These are phyloP conservation scores for Dendronephthya gigantea DNA, from an alignment of 64 coral and sea anemone genomes.

Conservation along the genomic window DNA sequence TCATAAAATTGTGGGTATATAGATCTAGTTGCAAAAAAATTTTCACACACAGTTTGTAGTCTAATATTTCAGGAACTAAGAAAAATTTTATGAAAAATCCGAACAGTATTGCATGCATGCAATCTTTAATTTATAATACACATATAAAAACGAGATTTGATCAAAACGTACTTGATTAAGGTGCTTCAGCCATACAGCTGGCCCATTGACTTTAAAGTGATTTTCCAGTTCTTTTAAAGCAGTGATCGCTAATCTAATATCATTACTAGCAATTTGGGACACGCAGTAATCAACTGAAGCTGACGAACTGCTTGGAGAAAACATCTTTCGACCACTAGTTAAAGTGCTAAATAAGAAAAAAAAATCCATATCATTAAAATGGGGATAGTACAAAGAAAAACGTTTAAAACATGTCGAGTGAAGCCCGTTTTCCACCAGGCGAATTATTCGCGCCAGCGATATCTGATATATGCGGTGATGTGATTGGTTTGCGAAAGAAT, in stretches of 20 bases:
- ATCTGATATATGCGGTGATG: too few species aligned
- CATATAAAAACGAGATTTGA: not conserved
- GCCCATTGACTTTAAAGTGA: conserved; percentile 66
- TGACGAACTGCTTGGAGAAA: conserved; percentile 59
- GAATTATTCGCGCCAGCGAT: too few species aligned
- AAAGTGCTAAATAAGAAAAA: conserved; percentile 24
- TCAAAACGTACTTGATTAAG: conserved; percentile 58
- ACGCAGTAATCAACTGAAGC: conserved; percentile 88
- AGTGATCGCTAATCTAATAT: conserved; percentile 77
- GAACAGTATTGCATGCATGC: too few species aligned
- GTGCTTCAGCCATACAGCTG: conserved; percentile 70
- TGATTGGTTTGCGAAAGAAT: too few species aligned
- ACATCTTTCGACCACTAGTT: not conserved
- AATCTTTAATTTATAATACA: too few species aligned
- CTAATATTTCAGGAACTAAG: too few species aligned
- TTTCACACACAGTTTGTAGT: too few species aligned
- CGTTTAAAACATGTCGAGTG: too few species aligned
- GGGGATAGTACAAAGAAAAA: not conserved
- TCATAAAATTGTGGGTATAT: too few species aligned
- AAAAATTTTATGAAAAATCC: too few species aligned
- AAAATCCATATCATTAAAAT: not conserved
- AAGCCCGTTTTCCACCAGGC: too few species aligned
- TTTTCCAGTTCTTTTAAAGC: conserved; percentile 69
- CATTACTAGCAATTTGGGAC: conserved; percentile 92
- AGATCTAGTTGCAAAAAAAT: too few species aligned